Evolutionary conservation across 2,888 invertebrate species (phyloP), one percentile per base, ranked within the genome.

Genomic region (Oscheius onirici): DNA sequence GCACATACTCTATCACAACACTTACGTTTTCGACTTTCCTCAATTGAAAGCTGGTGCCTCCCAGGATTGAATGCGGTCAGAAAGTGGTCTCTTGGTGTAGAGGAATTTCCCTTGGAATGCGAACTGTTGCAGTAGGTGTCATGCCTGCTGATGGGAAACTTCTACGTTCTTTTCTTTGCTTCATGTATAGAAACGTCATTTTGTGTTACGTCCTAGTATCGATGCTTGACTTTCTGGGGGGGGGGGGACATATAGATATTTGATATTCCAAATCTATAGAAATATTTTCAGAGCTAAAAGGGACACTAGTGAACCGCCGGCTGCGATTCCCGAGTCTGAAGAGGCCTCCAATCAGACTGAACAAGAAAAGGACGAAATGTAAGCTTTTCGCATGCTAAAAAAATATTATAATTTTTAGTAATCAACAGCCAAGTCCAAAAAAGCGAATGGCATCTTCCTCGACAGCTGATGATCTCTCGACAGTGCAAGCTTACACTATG

Each of bases 401-500:
- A 10, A 13, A 15, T 24, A 34, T 17, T 20, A 17, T 34, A 15
- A 17, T 40, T 20, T 34, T 15, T 57, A 26, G 28, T 28, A 28
- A 3, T 34, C 24, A 15, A 15, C 69, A 61, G 49, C 49, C 54
- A 54, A 69, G 69, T 26, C 72, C 76, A 41, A 72, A 78, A 73
- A 81, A 81, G 54, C 70, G 72, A 34, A 49, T 70, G 22, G 43
- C 72, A 13, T 51, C 72, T 17, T 22, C 74, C 41, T 55, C 74
- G 0, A 43, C 51, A 10, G 54, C 65, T n/a, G 77, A 78, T 20
- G 77, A 76, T 55, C 61, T 80, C 51, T 71, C 74, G 5, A 77
- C 78, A 28, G 79, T 82, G 10, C 75, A 75, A 44, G 82, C 82
- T 11, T 82, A 80, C 55, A 79, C 73, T 13, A 82, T 82, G 80